Conservation (phyloP, 2,888 invertebrate genomes). For the Stegana nigrithorax region DNA sequence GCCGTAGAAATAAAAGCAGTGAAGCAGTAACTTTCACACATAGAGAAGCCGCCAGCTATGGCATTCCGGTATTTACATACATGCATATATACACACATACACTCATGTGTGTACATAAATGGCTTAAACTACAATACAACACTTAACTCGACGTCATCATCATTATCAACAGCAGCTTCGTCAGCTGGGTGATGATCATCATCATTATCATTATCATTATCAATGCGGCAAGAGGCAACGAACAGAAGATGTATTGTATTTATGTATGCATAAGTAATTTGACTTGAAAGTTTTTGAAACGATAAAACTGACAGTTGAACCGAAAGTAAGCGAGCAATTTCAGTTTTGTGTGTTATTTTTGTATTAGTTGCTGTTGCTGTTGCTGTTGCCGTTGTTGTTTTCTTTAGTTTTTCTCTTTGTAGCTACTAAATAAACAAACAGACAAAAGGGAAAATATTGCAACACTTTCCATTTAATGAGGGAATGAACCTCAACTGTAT, state of each 20-base stretch:
- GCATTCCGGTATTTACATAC: too few species aligned
- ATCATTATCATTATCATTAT: slow-evolving; percentile 5
- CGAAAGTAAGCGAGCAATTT: slow-evolving; percentile 14
- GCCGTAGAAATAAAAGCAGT: neutral
- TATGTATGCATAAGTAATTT: neutral
- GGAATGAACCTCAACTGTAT: slow-evolving; percentile 12
- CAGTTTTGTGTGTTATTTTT: neutral
- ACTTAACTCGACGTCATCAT: slow-evolving; percentile 5
- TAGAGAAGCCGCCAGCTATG: neutral
- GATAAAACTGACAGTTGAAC: slow-evolving; percentile 21
- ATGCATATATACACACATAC: neutral
- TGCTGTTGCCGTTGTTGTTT: slow-evolving; percentile 20
- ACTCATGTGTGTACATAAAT: neutral
- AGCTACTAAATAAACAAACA: slow-evolving; percentile 32
- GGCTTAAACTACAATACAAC: neutral
- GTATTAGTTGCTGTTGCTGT: neutral
- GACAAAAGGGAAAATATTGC: slow-evolving; percentile 26
- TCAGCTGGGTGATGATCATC: neutral
- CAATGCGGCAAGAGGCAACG: neutral
- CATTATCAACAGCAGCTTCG: neutral
- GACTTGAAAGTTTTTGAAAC: slow-evolving; percentile 15
- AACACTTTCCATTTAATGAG: slow-evolving; percentile 51
- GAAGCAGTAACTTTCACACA: slow-evolving; percentile 10
- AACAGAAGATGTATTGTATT: slow-evolving; percentile 2
- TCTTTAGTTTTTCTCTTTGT: too few species aligned